These are phyloP conservation scores for Monodelphis domestica DNA, from an alignment of 2,797 vertebrate genomes.

Conservation along the genomic window DNA sequence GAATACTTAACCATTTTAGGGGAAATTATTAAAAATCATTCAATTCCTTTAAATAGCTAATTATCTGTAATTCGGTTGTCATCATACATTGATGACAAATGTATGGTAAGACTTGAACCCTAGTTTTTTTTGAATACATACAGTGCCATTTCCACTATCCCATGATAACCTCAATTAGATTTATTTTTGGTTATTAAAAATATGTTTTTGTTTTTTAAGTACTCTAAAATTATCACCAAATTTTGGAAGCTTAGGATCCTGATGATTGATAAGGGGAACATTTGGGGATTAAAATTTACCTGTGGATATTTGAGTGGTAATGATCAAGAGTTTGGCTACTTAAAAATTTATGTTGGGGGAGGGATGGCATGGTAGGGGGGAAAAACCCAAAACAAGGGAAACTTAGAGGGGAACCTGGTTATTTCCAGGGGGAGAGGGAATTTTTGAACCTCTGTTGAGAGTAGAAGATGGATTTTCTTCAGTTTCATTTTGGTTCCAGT, in stretches of 20 bases:
- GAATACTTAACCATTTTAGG: not conserved
- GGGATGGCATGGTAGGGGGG: not conserved
- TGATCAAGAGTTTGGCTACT: not conserved
- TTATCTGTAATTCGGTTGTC: not conserved
- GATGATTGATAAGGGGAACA: not conserved
- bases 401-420: not conserved
- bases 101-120: not conserved
- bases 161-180: not conserved
- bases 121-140: not conserved
- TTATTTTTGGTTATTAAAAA: not conserved
- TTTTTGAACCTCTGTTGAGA: not conserved
- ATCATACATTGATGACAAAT: not conserved
- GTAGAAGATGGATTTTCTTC: not conserved
- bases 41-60: not conserved
- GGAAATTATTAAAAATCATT: not conserved
- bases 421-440: not conserved
- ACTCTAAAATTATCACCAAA: not conserved
- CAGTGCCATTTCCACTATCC: not conserved
- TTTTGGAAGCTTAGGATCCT: not conserved
- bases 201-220: not conserved
- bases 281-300: not conserved
- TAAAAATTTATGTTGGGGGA: not conserved
- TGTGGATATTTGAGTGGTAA: not conserved
- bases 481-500: not conserved
- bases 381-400: not conserved